Conservation (phyloP, 2,113 vertebrate species). For the Silurus asotus region DNA sequence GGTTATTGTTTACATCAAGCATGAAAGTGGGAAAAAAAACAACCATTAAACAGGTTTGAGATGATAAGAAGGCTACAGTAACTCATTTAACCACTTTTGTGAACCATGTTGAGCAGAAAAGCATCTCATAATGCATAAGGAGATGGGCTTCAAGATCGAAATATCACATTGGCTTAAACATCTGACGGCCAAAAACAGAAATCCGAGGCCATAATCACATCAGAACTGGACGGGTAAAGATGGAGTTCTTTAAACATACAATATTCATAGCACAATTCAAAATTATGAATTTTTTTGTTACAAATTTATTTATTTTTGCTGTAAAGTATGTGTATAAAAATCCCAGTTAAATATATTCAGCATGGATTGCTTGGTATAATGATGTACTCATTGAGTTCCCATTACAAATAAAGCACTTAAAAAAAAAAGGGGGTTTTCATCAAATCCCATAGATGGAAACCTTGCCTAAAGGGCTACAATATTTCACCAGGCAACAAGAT, state of each 20-base stretch:
- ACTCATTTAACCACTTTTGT: neutral
- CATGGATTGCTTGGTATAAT: neutral
- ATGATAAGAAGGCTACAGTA: neutral
- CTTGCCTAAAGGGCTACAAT: neutral
- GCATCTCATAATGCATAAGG: neutral
- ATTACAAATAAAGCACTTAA: neutral
- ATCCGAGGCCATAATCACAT: neutral
- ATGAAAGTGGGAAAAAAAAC: neutral
- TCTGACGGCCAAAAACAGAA: neutral
- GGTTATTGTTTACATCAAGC: neutral
- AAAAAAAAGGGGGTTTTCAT: neutral
- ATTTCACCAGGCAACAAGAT: conserved; percentile 6
- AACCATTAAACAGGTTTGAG: neutral
- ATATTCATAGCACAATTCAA: neutral
- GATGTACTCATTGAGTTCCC: neutral
- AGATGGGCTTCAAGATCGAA: neutral
- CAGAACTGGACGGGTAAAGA: neutral
- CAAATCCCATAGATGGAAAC: neutral
- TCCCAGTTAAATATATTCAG: neutral
- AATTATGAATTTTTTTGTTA: neutral
- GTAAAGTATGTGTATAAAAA: neutral
- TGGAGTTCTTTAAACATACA: neutral
- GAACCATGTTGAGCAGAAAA: neutral
- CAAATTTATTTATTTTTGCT: neutral
- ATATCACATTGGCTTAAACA: neutral